Conservation (phyloP, 2,888 invertebrate species). For the Dryomyza anilis region DNA sequence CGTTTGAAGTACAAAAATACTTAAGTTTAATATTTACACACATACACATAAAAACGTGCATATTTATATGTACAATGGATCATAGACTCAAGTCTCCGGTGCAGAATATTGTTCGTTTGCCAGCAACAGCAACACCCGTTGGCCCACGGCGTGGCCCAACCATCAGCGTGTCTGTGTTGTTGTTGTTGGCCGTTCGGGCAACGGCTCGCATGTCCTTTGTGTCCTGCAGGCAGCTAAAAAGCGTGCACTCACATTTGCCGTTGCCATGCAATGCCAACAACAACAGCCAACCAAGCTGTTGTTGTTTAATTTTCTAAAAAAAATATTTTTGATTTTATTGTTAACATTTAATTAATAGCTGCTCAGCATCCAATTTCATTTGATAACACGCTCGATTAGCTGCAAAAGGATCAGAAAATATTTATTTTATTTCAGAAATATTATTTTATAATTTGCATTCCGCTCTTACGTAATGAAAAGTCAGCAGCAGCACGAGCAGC, state of each 20-base stretch:
- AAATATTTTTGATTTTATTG: no score
- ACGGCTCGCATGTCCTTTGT: not conserved
- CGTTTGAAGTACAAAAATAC: constrained; percentile 41
- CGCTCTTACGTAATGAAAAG: constrained; percentile 41
- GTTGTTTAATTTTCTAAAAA: constrained; percentile 22
- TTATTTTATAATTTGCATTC: not conserved
- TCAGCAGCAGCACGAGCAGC: constrained; percentile 47
- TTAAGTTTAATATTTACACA: constrained; percentile 33
- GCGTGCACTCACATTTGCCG: no score
- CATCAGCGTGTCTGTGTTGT: not conserved
- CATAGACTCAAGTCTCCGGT: not conserved
- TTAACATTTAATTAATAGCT: no score
- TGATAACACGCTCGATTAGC: constrained; percentile 41
- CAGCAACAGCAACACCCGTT: no score
- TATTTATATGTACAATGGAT: not conserved
- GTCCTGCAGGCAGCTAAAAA: no score
- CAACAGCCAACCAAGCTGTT: constrained; percentile 25
- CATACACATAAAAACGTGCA: constrained; percentile 10
- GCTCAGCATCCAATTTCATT: constrained; percentile 38
- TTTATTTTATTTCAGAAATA: not conserved
- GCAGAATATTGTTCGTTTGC: no score
- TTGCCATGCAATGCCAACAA: not conserved
- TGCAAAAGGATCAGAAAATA: constrained; percentile 17
- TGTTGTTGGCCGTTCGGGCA: not conserved
- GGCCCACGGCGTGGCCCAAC: not conserved